phyloP scores from a whole-genome alignment of 2,797 vertebrate species.

The Siniperca undulata region DNA sequence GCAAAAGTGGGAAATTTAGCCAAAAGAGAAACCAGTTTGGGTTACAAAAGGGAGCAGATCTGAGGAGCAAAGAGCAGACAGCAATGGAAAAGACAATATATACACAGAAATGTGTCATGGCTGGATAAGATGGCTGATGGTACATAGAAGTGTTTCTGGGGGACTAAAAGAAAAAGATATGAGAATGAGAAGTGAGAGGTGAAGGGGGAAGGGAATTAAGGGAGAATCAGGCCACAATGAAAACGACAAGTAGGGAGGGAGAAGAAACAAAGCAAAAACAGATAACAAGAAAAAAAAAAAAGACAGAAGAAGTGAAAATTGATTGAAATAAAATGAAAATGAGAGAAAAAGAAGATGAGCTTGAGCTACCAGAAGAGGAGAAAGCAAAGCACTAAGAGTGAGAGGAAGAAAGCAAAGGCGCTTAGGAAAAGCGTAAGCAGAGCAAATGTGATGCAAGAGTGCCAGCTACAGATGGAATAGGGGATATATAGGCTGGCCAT shows the following conservation, averaged over 20 bases:
- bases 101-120: constrained; percentile 10
- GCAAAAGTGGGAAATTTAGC: constrained; percentile 2
- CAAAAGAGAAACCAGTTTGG: constrained; percentile 15
- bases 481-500: constrained; percentile 75
- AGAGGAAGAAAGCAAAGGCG: constrained; percentile 53
- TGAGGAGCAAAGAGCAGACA: constrained; percentile 3
- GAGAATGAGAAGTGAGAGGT: not conserved
- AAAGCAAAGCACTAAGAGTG: constrained; percentile 31
- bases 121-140: constrained; percentile 14
- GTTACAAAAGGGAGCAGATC: not conserved
- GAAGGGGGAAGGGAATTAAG: not conserved
- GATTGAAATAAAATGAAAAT: constrained; percentile 13
- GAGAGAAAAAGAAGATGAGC: constrained; percentile 18
- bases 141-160: constrained; percentile 17
- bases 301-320: not conserved
- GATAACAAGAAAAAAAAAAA: not conserved
- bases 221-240: constrained; percentile 6
- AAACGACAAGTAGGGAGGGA: not conserved
- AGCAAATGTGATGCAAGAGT: constrained; percentile 83
- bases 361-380: not conserved
- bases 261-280: not conserved
- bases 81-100: not conserved
- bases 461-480: constrained; percentile 84
- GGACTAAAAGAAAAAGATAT: constrained; percentile 30
- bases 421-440: constrained; percentile 60